Conservation (phyloP, 1,140 invertebrate genomes). For the Diachasma alloeum region DNA sequence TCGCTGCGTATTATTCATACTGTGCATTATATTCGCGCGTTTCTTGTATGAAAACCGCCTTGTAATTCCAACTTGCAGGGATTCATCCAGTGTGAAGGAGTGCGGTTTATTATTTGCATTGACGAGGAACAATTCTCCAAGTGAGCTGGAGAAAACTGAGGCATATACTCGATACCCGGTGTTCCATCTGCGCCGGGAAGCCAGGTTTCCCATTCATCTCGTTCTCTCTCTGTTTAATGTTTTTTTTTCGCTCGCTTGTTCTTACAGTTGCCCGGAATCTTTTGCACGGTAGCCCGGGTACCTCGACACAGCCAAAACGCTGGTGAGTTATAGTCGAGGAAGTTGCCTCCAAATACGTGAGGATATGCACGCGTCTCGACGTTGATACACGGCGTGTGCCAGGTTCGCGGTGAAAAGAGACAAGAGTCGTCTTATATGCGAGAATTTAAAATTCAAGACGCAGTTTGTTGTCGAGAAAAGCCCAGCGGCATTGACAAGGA, state of each 20-base stretch:
- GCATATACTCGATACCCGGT: neutral
- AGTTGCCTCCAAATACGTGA: slow-evolving; percentile 26
- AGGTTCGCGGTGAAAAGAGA: too few species aligned
- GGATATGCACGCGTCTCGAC: slow-evolving; percentile 29
- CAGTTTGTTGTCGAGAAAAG: neutral
- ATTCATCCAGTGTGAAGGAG: slow-evolving; percentile 25
- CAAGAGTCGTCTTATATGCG: neutral
- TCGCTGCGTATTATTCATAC: slow-evolving; percentile 41
- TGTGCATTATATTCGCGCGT: slow-evolving; percentile 30
- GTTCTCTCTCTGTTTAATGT: neutral
- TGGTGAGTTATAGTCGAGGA: slow-evolving; percentile 32
- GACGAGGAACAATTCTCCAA: slow-evolving; percentile 44
- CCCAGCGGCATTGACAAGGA: neutral
- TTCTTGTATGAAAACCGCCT: slow-evolving; percentile 28
- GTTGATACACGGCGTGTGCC: slow-evolving; percentile 30
- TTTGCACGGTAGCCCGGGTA: neutral
- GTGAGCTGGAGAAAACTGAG: slow-evolving; percentile 38
- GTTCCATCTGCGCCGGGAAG: neutral
- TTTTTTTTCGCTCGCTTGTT: neutral
- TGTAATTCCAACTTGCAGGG: neutral
- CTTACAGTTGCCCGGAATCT: neutral
- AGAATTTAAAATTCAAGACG: neutral
- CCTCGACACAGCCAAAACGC: neutral
- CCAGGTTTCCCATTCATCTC: neutral
- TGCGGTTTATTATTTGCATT: slow-evolving; percentile 46